These are phyloP conservation scores for Microcebus lehilahytsara DNA, from an alignment of 2,113 vertebrate species.

Conservation along the genomic window DNA sequence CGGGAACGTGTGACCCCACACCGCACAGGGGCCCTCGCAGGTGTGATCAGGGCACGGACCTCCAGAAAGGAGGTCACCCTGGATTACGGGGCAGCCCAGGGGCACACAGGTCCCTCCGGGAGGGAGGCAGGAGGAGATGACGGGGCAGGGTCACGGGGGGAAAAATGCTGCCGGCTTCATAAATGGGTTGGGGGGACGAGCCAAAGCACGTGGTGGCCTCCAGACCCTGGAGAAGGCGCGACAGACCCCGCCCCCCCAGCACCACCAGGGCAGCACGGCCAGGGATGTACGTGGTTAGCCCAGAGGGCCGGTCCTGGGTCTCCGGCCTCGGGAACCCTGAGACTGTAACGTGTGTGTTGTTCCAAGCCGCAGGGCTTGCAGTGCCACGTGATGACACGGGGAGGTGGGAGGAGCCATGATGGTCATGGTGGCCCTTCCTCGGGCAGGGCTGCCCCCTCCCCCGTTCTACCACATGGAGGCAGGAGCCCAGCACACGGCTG, in stretches of 20 bases:
- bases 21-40: fast-evolving
- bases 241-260: neutral
- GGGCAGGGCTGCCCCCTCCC: no score
- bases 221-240: fast-evolving
- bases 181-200: fast-evolving
- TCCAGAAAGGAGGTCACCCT: fast-evolving
- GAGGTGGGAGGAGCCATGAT: no score
- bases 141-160: fast-evolving
- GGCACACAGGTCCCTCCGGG: no score
- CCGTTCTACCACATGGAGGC: fast-evolving
- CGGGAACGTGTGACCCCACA: fast-evolving
- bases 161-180: fast-evolving
- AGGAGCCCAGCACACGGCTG: fast-evolving
- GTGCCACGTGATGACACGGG: fast-evolving
- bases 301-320: fast-evolving
- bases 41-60: fast-evolving
- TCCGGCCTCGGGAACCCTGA: fast-evolving
- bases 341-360: fast-evolving
- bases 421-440: neutral
- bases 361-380: fast-evolving
- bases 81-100: fast-evolving
- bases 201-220: fast-evolving
- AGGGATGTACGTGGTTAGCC: neutral
- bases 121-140: neutral
- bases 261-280: neutral